Base-by-base conservation (phyloP, 2,888 invertebrate species). In the Notocelia uddmanniana region DNA sequence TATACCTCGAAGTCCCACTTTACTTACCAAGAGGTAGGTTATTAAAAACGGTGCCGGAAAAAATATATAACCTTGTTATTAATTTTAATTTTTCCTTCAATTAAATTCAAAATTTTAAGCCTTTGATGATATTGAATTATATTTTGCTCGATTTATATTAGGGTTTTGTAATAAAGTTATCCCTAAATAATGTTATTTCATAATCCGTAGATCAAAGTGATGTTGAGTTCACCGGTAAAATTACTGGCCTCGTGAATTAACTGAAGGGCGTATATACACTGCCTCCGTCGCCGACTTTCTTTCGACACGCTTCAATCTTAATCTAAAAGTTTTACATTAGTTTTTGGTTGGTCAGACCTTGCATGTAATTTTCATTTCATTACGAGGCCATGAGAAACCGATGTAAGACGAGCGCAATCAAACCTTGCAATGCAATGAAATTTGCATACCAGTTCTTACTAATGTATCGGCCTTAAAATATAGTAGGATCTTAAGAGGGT, bases 201-300 rank as follows among this genome's bases (percentile, higher is more conserved):
- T 50, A 50, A 50, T 48, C 48, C 48, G 48, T 50, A 50, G 52
- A 64, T 64, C 64, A 64, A 64, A 64, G 52, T 10, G n/a, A 15
- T 50, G 50, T 60, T 26, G 21, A 34, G 31, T 34, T 64, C 64
- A 54, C 52, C 23, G 52, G 52, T 23, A 64, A 64, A 45, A 64
- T 64, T 54, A 50, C 23, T 34, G 62, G 63, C 34, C 26, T 21
- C 19, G 55, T 26, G 50, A 50, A 58, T 63, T 64, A 64, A 57
- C 57, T 15, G 23, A 18, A 18, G 55, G 5, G 48, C 34, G 21
- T n/a, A 15, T 41, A 2, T 54, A 37, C 64, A 64, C n/a, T 64
- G 34, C 11, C 10, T 5, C 21, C 37, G 37, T 11, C 9, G 9
- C 15, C 0, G 10, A 6, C 11, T 50, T 34, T 18, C 1, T 5